Evolutionary conservation across 2,113 vertebrate species (phyloP).

Genomic region (Hirundichthys speculiger): DNA sequence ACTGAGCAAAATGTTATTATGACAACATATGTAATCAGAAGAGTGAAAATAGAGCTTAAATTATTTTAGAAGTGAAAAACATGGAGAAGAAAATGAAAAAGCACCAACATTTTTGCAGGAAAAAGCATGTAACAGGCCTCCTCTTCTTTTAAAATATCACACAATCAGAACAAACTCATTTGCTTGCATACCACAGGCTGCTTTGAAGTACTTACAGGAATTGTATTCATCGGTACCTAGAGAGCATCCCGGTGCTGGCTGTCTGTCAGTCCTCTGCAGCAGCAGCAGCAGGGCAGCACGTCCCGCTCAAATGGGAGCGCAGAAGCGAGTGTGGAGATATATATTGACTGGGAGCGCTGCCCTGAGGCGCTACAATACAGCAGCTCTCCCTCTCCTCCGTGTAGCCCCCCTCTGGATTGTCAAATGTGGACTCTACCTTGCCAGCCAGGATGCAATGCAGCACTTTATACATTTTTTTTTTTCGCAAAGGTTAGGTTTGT

Average conservation of each 20-base stretch:
- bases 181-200: background rate
- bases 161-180: conserved; percentile 4
- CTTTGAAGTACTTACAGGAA: background rate
- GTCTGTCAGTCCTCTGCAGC: conserved; percentile 63
- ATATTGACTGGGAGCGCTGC: conserved; percentile 81
- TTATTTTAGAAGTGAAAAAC: background rate
- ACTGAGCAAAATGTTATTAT: background rate
- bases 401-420: conserved; percentile 31
- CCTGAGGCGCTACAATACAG: conserved; percentile 77
- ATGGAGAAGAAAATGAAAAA: background rate
- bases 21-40: background rate
- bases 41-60: background rate
- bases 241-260: conserved; percentile 55
- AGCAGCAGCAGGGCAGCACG: conserved; percentile 58
- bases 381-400: conserved; percentile 28
- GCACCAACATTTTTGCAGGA: background rate
- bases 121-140: conserved; percentile 22
- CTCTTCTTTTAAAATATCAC: background rate
- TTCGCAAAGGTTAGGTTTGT: conserved; percentile 37
- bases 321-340: conserved; percentile 70
- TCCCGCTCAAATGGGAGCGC: conserved; percentile 75
- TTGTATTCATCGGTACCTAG: conserved; percentile 39
- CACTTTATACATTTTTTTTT: conserved; percentile 43
- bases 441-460: conserved; percentile 58
- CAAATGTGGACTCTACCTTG: conserved; percentile 69